Conservation (phyloP, 2,797 vertebrate genomes). For the Cheirogaleus major region DNA sequence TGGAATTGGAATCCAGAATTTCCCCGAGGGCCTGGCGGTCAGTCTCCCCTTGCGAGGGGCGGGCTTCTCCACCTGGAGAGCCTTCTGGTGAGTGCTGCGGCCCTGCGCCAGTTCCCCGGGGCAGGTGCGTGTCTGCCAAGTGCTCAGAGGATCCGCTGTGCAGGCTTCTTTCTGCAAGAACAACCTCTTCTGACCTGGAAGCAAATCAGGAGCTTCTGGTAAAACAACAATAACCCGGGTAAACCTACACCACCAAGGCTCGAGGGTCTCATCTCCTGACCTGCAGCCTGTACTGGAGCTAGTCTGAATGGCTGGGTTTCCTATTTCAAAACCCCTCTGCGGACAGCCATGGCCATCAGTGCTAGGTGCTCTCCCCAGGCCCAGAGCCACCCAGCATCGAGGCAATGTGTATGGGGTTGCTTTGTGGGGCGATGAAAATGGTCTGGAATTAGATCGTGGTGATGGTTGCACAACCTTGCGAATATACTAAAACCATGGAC, state of each 20-base stretch:
- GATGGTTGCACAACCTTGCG: not conserved
- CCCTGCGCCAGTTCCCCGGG: accelerated
- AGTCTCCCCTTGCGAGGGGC: conserved; percentile 94
- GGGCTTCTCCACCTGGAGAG: conserved; percentile 92
- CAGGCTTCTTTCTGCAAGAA: not conserved
- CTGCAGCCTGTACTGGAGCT: not conserved
- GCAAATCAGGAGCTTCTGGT: not conserved
- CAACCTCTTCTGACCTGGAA: not conserved
- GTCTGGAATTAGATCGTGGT: not conserved
- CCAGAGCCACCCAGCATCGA: too few relatives aligned
- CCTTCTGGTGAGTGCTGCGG: conserved; percentile 91
- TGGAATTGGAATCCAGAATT: conserved; percentile 98
- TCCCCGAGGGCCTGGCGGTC: conserved; percentile 97
- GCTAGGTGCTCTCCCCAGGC: too few relatives aligned
- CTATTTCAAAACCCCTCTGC: not conserved
- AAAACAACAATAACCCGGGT: accelerated
- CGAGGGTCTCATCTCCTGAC: not conserved
- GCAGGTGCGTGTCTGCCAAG: accelerated
- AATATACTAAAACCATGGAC: not conserved
- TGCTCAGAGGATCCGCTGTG: accelerated
- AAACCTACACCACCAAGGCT: not conserved
- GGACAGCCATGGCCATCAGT: accelerated
- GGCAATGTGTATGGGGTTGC: not conserved
- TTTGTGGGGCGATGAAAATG: not conserved
- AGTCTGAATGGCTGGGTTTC: accelerated